Evolutionary conservation across 2,797 vertebrate species (phyloP), one percentile per base, ranked within the genome.

Genomic region (Halcyon badia): DNA sequence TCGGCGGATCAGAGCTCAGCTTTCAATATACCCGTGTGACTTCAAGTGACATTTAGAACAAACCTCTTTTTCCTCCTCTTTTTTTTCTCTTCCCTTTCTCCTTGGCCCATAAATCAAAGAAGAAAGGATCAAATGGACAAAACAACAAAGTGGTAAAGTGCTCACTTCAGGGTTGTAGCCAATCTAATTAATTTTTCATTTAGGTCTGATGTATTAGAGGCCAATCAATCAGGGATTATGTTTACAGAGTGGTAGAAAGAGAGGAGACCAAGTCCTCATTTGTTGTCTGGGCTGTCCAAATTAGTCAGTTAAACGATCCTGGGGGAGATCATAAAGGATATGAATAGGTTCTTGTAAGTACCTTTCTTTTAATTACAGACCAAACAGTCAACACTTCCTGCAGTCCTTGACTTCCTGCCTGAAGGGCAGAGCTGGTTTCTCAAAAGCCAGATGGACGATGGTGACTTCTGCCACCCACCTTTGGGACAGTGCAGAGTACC

Each of bases 111-210:
- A 98, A 97, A 97, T 98, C 98, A 98, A 96, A 97, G 96, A 96
- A 96, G 97, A 97, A 96, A 97, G 94, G 97, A 98, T 99, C 98
- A 97, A 97, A 97, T 98, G 97, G 96, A 96, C 97, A 97, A 97
- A 97, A 96, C 91, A 97, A 94, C 90, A 97, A 95, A 97, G 95
- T 92, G 94, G 94, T 96, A 98, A 98, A 98, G 97, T 96, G 97
- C 95, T 97, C 97, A 97, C 96, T 98, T 97, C 95, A 95, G 96
- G 91, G 95, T 94, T 97, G 92, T 83, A 97, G 97, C 96, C 95
- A 97, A 97, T 97, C 96, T 98, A 98, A 99, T 99, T 98, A 98
- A 99, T 99, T 98, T 99, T 99, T 99, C 97, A 99, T 99, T 98
- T 97, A 97, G 84, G 97, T 97, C 98, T 98, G 98, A 98, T 98